Conservation (phyloP, 2,888 invertebrate species). For the Acrocera orbiculus region DNA sequence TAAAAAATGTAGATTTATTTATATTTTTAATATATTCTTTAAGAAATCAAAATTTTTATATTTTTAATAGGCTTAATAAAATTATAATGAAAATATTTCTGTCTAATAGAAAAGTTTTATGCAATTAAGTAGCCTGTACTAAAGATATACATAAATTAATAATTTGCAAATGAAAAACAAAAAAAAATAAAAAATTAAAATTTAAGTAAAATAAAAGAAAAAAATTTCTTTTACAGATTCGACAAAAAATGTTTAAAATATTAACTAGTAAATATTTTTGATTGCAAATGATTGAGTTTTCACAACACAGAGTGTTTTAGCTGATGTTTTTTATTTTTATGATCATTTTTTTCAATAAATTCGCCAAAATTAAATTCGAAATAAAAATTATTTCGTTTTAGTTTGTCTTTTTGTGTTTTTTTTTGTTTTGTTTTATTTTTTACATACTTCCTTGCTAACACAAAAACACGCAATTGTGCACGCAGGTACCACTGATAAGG, state of each 20-base stretch:
- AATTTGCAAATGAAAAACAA: too few species aligned
- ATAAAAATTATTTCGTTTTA: not conserved
- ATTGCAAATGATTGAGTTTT: slow-evolving; percentile 3
- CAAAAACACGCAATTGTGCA: slow-evolving; percentile 7
- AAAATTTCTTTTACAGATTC: slow-evolving; percentile 1
- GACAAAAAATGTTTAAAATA: slow-evolving; percentile 2
- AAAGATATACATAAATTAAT: too few species aligned
- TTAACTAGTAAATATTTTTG: slow-evolving; percentile 1
- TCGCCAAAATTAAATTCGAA: not conserved
- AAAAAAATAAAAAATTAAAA: too few species aligned
- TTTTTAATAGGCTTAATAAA: too few species aligned
- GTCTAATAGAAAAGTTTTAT: too few species aligned
- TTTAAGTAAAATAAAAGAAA: too few species aligned
- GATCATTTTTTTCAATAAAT: not conserved
- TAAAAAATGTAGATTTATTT: too few species aligned
- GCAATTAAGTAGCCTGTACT: too few species aligned
- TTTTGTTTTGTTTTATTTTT: slow-evolving; percentile 1
- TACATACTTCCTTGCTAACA: not conserved
- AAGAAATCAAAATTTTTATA: too few species aligned
- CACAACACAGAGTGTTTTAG: slow-evolving; percentile 8
- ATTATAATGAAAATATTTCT: too few species aligned
- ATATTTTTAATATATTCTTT: too few species aligned
- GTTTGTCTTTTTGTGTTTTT: not conserved
- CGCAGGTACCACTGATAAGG: slow-evolving; percentile 11
- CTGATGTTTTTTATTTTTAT: not conserved